These are phyloP conservation scores for Bungarus multicinctus DNA, from an alignment of 2,113 vertebrate species.

Conservation along the genomic window DNA sequence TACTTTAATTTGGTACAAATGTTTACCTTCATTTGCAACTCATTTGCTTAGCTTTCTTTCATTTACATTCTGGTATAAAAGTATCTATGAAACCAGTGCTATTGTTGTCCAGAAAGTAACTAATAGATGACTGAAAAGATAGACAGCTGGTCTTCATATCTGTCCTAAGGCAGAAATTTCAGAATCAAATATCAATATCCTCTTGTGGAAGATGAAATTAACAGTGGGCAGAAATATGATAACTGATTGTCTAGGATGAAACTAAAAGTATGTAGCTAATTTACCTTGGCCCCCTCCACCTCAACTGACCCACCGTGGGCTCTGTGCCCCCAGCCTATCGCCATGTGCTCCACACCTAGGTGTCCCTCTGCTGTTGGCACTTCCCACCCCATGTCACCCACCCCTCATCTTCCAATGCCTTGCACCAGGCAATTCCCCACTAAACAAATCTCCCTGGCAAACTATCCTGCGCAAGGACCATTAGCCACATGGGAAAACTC, in stretches of 20 bases:
- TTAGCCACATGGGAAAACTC: too few species aligned
- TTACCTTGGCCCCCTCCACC: background rate
- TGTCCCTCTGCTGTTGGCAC: background rate
- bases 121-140: background rate
- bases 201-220: background rate
- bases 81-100: background rate
- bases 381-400: too few species aligned
- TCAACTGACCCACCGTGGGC: background rate
- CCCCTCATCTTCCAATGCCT: too few species aligned
- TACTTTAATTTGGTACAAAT: background rate
- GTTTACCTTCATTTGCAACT: background rate
- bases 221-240: background rate
- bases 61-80: background rate
- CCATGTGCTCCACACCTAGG: background rate
- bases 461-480: too few species aligned
- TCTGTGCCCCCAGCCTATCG: background rate
- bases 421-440: too few species aligned
- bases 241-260: background rate
- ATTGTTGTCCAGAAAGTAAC: background rate
- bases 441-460: too few species aligned
- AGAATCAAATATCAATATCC: background rate
- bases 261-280: background rate
- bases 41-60: background rate
- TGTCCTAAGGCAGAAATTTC: background rate
- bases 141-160: background rate